phyloP scores from a whole-genome alignment of 2,797 vertebrate genomes.

The Pempheris klunzingeri region DNA sequence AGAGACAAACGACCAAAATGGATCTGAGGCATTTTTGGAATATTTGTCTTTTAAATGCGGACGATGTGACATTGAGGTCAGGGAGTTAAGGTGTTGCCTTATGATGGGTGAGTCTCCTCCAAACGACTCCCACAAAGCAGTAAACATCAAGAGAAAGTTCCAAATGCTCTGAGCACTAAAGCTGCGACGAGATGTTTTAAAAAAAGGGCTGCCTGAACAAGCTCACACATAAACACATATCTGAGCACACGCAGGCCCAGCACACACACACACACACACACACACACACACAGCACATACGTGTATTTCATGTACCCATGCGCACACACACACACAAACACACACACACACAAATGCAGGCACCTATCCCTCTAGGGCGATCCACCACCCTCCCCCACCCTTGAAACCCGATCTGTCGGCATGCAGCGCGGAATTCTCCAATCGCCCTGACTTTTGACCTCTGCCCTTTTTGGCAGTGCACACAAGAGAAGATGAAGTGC shows the following conservation, averaged over 20 bases:
- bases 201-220: conserved; percentile 73
- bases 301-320: conserved; percentile 16
- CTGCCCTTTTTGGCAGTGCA: conserved; percentile 89
- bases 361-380: conserved; percentile 85
- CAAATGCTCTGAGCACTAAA: conserved; percentile 70
- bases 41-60: conserved; percentile 45
- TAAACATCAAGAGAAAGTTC: conserved; percentile 75
- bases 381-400: conserved; percentile 80
- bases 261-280: conserved; percentile 11
- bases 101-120: conserved; percentile 49
- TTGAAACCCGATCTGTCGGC: conserved; percentile 89
- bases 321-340: conserved; percentile 28
- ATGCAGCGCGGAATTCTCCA: conserved; percentile 91
- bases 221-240: conserved; percentile 70
- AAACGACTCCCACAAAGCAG: conserved; percentile 53
- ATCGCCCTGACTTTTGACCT: conserved; percentile 91
- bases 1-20: conserved; percentile 44
- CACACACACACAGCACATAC: conserved; percentile 6
- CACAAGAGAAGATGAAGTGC: conserved; percentile 91
- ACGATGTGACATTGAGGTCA: conserved; percentile 48
- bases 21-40: conserved; percentile 61
- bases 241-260: conserved; percentile 12
- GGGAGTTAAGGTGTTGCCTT: conserved; percentile 58
- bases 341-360: conserved; percentile 67
- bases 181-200: conserved; percentile 63